Evolutionary conservation across 2,888 invertebrate species (phyloP).

Genomic region (Eledona agricola): DNA sequence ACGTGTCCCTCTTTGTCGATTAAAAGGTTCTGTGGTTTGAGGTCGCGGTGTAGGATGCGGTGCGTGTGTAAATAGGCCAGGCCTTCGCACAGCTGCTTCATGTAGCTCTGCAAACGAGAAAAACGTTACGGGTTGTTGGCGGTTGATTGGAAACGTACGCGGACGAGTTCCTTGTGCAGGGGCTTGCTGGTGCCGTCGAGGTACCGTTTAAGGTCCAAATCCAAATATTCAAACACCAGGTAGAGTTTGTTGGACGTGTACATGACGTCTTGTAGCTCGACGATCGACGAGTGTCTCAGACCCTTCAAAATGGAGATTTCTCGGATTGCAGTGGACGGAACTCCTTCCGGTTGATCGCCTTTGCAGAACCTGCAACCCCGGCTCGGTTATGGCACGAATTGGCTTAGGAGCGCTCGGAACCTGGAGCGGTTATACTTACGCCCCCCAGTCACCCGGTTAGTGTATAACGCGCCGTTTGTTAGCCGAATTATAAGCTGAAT

Average conservation of each 20-base stretch:
- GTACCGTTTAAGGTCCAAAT: constrained; percentile 91
- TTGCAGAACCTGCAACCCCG: constrained; percentile 56
- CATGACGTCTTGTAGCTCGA: constrained; percentile 89
- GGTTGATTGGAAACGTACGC: constrained; percentile 64
- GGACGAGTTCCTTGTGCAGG: constrained; percentile 71
- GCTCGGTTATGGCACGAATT: too few species aligned
- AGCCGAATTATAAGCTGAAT: constrained; percentile 71
- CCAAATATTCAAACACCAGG: constrained; percentile 93
- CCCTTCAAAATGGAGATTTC: constrained; percentile 95
- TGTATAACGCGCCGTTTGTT: constrained; percentile 45
- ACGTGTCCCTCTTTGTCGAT: constrained; percentile 87
- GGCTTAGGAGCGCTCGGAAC: too few species aligned
- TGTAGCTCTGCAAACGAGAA: constrained; percentile 72
- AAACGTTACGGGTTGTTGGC: background rate
- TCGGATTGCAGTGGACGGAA: constrained; percentile 95
- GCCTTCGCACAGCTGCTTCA: constrained; percentile 87
- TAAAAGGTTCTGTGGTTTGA: constrained; percentile 95
- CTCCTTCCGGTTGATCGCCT: constrained; percentile 91
- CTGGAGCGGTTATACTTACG: constrained; percentile 34
- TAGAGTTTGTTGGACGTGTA: constrained; percentile 86
- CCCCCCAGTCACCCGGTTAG: constrained; percentile 19
- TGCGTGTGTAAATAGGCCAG: constrained; percentile 90
- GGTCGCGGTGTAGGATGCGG: constrained; percentile 89
- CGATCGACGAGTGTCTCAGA: constrained; percentile 88
- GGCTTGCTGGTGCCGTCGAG: constrained; percentile 76